phyloP scores from a whole-genome alignment of 2,888 invertebrate species.

The Scrobipalpa costella region DNA sequence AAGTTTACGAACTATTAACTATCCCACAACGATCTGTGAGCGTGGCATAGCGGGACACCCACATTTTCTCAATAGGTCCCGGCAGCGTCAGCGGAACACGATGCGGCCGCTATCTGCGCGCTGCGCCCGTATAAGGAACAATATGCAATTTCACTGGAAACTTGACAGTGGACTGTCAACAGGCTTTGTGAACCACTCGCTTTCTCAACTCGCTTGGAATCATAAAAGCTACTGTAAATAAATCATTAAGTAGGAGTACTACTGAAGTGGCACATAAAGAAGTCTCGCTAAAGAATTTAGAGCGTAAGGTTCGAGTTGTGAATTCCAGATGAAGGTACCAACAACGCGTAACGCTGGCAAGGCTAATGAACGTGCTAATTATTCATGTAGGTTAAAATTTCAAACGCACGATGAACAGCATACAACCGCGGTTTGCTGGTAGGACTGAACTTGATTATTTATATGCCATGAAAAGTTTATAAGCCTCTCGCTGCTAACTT shows the following conservation, averaged over 20 bases:
- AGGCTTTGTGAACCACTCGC: slow-evolving; percentile 44
- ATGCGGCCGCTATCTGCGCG: slow-evolving; percentile 29
- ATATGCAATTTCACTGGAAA: slow-evolving; percentile 54
- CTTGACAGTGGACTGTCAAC: slow-evolving; percentile 49
- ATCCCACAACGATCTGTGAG: neutral
- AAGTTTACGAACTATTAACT: slow-evolving; percentile 14
- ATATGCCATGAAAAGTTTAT: slow-evolving; percentile 25
- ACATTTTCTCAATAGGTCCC: slow-evolving; percentile 33
- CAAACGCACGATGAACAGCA: slow-evolving; percentile 20
- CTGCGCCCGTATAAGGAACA: slow-evolving; percentile 45
- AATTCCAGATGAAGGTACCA: slow-evolving; percentile 31
- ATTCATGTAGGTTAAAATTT: slow-evolving; percentile 30
- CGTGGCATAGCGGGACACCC: slow-evolving; percentile 24
- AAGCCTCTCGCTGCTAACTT: slow-evolving; percentile 9
- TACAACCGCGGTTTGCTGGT: slow-evolving; percentile 24
- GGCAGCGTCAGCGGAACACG: slow-evolving; percentile 34
- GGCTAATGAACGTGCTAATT: slow-evolving; percentile 35
- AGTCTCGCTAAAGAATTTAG: slow-evolving; percentile 15
- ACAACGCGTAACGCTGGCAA: slow-evolving; percentile 34
- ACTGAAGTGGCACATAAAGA: slow-evolving; percentile 4
- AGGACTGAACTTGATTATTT: slow-evolving; percentile 20
- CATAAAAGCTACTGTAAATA: neutral
- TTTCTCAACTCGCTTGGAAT: slow-evolving; percentile 39
- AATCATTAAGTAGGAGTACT: neutral
- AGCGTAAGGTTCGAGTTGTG: slow-evolving; percentile 27